phyloP scores from a whole-genome alignment of 2,888 invertebrate species.

The Helobdella robusta region DNA sequence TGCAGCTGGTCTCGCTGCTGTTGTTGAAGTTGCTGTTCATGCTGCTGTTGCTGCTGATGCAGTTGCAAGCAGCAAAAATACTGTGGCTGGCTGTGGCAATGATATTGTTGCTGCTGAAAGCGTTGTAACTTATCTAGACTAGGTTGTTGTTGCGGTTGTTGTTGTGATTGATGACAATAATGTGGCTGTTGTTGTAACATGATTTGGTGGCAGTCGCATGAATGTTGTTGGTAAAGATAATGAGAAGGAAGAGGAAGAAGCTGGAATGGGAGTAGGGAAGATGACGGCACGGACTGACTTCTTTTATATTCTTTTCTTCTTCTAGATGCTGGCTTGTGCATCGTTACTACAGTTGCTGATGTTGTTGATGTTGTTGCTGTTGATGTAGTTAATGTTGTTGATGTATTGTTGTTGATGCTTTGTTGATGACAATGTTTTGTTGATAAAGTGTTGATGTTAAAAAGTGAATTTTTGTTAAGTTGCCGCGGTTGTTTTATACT shows the following conservation, averaged over 20 bases:
- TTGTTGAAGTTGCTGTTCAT: too few relatives aligned
- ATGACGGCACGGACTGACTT: constrained; percentile 3
- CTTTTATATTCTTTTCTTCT: not conserved
- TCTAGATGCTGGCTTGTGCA: not conserved
- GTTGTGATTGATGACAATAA: too few relatives aligned
- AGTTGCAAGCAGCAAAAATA: not conserved
- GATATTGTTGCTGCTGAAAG: not conserved
- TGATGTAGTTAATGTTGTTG: not conserved
- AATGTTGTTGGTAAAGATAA: too few relatives aligned
- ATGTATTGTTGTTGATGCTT: not conserved
- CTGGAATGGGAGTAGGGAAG: too few relatives aligned
- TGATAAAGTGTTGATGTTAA: too few relatives aligned
- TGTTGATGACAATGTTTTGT: not conserved
- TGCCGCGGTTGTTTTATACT: too few relatives aligned
- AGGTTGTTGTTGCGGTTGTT: not conserved
- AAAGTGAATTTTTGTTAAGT: too few relatives aligned
- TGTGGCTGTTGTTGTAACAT: not conserved
- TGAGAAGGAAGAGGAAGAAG: too few relatives aligned
- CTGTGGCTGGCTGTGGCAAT: too few relatives aligned
- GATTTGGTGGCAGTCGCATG: not conserved
- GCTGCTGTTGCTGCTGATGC: not conserved
- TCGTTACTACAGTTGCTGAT: too few relatives aligned
- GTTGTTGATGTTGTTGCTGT: not conserved
- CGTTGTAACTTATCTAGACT: not conserved
- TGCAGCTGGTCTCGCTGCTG: too few relatives aligned